phyloP scores from a whole-genome alignment of 2,113 vertebrate species.

The Mustelus asterias region DNA sequence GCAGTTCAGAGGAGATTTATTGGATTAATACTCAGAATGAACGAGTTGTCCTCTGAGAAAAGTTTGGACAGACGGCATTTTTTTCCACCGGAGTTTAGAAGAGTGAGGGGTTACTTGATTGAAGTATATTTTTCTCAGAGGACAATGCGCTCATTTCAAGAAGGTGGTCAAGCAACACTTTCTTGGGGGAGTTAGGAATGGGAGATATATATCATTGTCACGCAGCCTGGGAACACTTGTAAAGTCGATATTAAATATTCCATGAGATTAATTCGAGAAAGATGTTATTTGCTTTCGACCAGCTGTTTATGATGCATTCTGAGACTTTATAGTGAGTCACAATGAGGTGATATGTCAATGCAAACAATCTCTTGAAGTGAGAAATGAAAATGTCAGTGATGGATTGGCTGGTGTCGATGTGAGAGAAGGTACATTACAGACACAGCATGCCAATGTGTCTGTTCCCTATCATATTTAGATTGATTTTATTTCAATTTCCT shows the following conservation, averaged over 20 bases:
- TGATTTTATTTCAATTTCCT: not conserved
- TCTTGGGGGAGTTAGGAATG: not conserved
- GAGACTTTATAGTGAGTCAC: not conserved
- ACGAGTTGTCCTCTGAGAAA: no score
- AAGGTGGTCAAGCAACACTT: not conserved
- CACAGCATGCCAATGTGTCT: not conserved
- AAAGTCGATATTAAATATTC: not conserved
- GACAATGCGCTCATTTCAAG: not conserved
- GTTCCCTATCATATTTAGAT: not conserved
- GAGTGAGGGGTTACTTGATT: no score
- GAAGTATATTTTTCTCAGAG: no score
- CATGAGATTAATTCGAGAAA: not conserved
- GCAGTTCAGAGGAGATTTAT: no score
- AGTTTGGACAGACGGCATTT: no score
- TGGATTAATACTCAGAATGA: no score
- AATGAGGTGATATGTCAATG: not conserved
- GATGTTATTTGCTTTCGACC: not conserved
- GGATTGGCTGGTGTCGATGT: not conserved
- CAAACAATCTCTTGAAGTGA: not conserved
- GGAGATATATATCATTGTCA: not conserved
- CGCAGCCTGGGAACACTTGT: not conserved
- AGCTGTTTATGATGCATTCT: not conserved
- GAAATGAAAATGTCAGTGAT: conserved; percentile 5
- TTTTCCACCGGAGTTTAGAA: no score
- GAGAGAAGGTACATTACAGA: not conserved